Conservation (phyloP, 2,113 vertebrate species). For the Theristicus caerulescens region DNA sequence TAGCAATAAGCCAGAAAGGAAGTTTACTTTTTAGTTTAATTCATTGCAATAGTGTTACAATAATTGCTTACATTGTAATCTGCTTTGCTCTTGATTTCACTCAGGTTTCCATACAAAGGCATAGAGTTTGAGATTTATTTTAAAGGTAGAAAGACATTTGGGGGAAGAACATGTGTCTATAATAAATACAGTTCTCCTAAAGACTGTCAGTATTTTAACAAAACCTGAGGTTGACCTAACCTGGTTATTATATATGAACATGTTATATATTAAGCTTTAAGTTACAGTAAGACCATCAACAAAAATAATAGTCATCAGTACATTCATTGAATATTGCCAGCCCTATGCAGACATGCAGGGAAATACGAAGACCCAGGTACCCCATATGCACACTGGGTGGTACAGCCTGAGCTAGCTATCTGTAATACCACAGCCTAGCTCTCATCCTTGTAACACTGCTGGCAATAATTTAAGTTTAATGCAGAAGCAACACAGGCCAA, state of each 20-base stretch:
- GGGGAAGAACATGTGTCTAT: neutral
- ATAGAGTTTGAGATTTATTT: neutral
- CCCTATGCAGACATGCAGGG: neutral
- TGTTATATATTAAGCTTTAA: neutral
- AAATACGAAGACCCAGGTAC: rapidly evolving
- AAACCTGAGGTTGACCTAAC: neutral
- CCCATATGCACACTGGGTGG: rapidly evolving
- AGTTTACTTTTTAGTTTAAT: neutral
- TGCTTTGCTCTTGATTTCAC: neutral
- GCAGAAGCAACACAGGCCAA: neutral
- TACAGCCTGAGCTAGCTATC: neutral
- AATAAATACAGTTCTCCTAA: neutral
- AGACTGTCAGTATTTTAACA: neutral
- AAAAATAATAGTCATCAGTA: neutral
- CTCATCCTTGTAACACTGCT: neutral
- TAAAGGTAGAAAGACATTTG: neutral
- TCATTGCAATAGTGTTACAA: neutral
- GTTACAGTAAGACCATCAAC: neutral
- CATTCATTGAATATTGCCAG: neutral
- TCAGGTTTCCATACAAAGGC: neutral
- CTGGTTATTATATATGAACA: neutral
- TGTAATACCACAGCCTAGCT: too few species aligned
- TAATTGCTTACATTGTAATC: neutral
- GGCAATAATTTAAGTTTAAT: neutral
- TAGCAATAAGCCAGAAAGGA: neutral